Evolutionary conservation across 2,888 invertebrate genomes (phyloP).

Genomic region (Ceraclea dissimilis): DNA sequence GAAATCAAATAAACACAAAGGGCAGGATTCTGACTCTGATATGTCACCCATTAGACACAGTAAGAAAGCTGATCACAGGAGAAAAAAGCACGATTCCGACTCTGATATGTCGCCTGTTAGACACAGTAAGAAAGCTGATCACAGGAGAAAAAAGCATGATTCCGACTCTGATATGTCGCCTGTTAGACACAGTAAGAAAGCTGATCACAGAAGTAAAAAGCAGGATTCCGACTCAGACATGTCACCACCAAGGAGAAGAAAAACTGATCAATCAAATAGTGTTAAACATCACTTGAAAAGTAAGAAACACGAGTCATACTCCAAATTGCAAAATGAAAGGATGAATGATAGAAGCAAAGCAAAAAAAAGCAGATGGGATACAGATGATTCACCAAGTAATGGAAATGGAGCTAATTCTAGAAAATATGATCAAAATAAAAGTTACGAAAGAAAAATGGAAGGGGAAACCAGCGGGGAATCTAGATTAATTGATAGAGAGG

Average conservation of each 20-base stretch:
- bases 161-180: conserved; percentile 29
- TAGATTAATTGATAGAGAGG: not conserved
- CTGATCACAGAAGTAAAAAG: conserved; percentile 11
- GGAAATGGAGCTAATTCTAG: conserved; percentile 6
- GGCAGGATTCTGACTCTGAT: too few relatives aligned
- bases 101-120: too few relatives aligned
- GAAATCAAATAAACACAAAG: too few relatives aligned
- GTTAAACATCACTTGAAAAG: conserved; percentile 17
- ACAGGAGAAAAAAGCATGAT: conserved; percentile 14
- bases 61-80: not conserved
- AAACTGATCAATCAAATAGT: conserved; percentile 22
- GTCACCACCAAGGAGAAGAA: conserved; percentile 20
- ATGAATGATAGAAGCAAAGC: conserved; percentile 1
- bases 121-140: not conserved
- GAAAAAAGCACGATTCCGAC: too few relatives aligned
- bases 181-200: conserved; percentile 17
- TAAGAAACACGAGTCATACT: too few relatives aligned
- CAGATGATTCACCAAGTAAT: conserved; percentile 31
- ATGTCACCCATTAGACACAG: too few relatives aligned
- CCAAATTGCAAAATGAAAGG: too few relatives aligned
- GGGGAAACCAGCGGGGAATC: not conserved
- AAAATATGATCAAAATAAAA: not conserved
- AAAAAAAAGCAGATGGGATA: conserved; percentile 29
- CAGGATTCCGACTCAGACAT: conserved; percentile 28
- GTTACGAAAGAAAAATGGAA: not conserved